Evolutionary conservation across 2,797 vertebrate genomes (phyloP).

Genomic region (Labroides dimidiatus): DNA sequence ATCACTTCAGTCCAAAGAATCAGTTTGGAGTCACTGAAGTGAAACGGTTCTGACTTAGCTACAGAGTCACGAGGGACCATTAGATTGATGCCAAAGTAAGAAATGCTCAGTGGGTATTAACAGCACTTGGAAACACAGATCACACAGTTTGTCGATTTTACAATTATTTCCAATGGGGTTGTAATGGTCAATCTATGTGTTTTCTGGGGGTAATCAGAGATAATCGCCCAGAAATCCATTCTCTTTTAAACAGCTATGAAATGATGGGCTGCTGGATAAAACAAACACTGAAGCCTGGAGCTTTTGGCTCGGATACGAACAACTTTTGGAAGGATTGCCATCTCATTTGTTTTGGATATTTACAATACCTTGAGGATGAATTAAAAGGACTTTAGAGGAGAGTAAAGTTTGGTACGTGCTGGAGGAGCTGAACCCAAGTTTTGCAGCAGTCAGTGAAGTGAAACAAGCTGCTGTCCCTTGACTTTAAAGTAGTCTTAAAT

Average conservation of each 20-base stretch:
- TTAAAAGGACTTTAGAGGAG: no score
- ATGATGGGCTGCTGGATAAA: no score
- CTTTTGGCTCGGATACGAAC: neutral
- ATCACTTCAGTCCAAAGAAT: constrained; percentile 27
- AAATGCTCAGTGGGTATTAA: neutral
- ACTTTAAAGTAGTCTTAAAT: no score
- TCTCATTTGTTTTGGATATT: neutral
- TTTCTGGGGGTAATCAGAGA: neutral
- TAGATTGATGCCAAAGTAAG: constrained; percentile 12
- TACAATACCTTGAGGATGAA: neutral
- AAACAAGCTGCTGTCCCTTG: no score
- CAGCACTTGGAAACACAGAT: constrained; percentile 6
- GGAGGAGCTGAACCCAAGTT: neutral
- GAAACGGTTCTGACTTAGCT: constrained; percentile 32
- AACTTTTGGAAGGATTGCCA: neutral
- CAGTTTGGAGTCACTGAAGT: constrained; percentile 29
- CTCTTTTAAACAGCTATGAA: no score
- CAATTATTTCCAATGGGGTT: neutral
- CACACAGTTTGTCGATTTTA: neutral
- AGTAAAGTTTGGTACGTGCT: neutral
- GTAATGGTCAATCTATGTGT: neutral
- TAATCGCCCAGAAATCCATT: no score
- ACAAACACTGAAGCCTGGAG: no score
- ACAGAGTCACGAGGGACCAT: constrained; percentile 28
- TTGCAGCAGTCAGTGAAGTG: no score